Conservation (phyloP, 2,113 vertebrate genomes). For the Euleptes europaea region DNA sequence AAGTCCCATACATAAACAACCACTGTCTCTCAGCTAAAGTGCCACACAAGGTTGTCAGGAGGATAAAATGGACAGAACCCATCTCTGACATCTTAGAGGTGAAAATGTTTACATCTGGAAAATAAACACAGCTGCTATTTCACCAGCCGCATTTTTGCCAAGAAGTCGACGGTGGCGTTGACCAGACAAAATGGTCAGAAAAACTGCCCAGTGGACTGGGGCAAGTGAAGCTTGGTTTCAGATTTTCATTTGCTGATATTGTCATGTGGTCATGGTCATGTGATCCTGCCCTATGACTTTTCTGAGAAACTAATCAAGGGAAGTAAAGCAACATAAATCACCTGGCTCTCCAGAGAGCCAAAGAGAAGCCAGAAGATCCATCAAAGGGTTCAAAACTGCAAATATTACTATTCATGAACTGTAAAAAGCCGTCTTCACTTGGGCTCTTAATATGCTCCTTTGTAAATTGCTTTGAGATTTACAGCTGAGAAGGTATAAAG, state of each 20-base stretch:
- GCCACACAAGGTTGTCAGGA: neutral
- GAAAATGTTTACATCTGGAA: neutral
- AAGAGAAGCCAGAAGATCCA: constrained; percentile 7
- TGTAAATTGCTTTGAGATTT: constrained; percentile 41
- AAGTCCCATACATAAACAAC: no score
- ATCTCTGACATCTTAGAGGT: no score
- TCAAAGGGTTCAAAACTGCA: constrained; percentile 21
- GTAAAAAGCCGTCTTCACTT: constrained; percentile 3
- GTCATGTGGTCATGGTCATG: neutral
- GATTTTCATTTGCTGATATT: neutral
- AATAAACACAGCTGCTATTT: neutral
- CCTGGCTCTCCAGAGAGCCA: neutral
- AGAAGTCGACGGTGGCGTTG: neutral
- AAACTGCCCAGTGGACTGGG: no score
- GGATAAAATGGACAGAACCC: neutral
- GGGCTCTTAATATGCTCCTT: constrained; percentile 30
- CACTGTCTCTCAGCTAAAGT: neutral
- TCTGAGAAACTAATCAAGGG: neutral
- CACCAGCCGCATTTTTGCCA: neutral
- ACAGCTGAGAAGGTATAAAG: constrained; percentile 27
- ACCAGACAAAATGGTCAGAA: neutral
- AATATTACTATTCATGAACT: constrained; percentile 38
- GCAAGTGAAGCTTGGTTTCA: no score
- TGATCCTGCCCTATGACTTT: neutral
- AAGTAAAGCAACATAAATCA: constrained; percentile 12